These are phyloP conservation scores for Colossoma macropomum DNA, from an alignment of 2,113 vertebrate genomes.

Conservation along the genomic window DNA sequence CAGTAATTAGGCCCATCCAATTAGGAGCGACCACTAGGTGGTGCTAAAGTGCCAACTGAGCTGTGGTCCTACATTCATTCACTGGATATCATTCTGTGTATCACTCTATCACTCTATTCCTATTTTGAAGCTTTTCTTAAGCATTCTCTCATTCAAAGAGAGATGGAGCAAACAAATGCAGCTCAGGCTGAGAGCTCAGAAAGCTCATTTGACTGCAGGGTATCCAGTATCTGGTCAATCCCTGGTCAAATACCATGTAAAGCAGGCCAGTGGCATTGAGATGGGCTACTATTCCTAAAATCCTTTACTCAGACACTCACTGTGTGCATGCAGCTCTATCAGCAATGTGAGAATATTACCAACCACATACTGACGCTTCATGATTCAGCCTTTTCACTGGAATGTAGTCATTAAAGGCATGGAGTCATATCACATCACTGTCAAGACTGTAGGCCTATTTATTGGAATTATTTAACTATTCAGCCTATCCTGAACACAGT, in stretches of 20 bases:
- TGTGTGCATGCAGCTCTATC: background rate
- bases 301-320: background rate
- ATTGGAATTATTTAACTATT: too few relatives aligned
- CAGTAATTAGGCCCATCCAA: background rate
- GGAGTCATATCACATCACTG: background rate
- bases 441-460: background rate
- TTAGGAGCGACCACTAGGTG: constrained; percentile 56
- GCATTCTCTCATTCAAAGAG: constrained; percentile 24
- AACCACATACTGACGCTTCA: background rate
- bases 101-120: background rate
- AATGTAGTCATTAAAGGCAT: background rate
- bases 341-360: background rate
- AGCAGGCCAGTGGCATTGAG: constrained; percentile 2
- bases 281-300: background rate
- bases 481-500: too few relatives aligned
- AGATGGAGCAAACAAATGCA: constrained; percentile 32
- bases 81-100: background rate
- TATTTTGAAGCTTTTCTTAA: constrained; percentile 16
- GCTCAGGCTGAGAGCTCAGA: background rate
- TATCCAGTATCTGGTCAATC: constrained; percentile 27
- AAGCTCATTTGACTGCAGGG: constrained; percentile 40
- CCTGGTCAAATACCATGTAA: constrained; percentile 33
- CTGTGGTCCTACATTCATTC: background rate
- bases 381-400: background rate
- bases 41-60: constrained; percentile 45